A percentile compares a stretch with the other conserved stretches of the same genome.
phyloP scores from a whole-genome alignment of 2,113 vertebrate species.

The Oreochromis aureus region DNA sequence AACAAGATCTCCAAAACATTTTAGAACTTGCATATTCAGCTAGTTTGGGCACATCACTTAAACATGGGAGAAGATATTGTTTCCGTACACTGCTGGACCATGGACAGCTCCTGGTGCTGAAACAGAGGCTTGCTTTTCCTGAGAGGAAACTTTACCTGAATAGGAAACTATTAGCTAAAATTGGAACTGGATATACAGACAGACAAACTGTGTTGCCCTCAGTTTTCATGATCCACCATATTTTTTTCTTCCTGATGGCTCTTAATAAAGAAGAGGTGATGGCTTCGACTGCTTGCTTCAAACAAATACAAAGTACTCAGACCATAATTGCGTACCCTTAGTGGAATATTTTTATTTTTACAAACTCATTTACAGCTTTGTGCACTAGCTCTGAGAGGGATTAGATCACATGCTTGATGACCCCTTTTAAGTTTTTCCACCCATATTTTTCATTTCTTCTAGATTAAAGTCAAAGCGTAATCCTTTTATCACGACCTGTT shows the following conservation, averaged over 20 bases:
- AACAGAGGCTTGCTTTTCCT: background rate
- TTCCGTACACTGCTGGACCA: background rate
- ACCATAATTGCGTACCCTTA: background rate
- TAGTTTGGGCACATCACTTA: background rate
- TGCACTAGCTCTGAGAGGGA: background rate
- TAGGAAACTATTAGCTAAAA: background rate
- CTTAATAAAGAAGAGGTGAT: background rate
- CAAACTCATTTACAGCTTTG: background rate
- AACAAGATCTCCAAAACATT: background rate
- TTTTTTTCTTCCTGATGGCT: background rate
- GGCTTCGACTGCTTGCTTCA: background rate
- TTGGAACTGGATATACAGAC: background rate
- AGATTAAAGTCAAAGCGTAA: slow-evolving; percentile 31
- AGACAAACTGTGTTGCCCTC: background rate
- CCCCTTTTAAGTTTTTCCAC: background rate
- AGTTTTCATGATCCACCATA: background rate
- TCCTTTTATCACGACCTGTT: slow-evolving; percentile 17
- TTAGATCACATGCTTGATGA: slow-evolving; percentile 27
- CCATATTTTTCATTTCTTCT: background rate
- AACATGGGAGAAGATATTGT: background rate
- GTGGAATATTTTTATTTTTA: background rate
- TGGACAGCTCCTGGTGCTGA: slow-evolving; percentile 1
- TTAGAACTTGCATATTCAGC: slow-evolving; percentile 1
- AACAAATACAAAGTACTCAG: background rate
- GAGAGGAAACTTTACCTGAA: background rate